These are phyloP conservation scores for Forbesichthys agassizii DNA, from an alignment of 2,113 vertebrate species.

Conservation along the genomic window DNA sequence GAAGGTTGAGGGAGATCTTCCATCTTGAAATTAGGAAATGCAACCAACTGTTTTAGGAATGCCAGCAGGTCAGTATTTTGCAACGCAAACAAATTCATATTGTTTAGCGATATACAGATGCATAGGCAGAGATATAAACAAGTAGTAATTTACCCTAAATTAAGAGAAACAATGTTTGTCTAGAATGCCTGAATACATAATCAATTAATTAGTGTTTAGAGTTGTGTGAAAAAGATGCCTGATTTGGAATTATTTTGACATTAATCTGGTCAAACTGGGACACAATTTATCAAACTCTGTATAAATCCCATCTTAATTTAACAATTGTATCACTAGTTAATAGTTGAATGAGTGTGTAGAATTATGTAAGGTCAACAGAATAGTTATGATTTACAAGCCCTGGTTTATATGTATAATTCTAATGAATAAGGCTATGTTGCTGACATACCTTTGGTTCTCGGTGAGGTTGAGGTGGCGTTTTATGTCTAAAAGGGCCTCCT, in stretches of 20 bases:
- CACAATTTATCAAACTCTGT: slow-evolving; percentile 9
- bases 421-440: not conserved
- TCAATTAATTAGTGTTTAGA: slow-evolving; percentile 38
- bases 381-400: no score
- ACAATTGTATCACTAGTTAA: not conserved
- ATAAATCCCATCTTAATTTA: not conserved
- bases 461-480: slow-evolving; percentile 96
- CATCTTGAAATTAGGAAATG: not conserved
- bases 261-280: slow-evolving; percentile 21
- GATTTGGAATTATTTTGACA: slow-evolving; percentile 23
- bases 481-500: slow-evolving; percentile 94
- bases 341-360: no score
- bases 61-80: no score
- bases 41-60: not conserved
- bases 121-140: no score
- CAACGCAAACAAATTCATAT: not conserved
- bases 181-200: slow-evolving; percentile 39
- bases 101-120: not conserved
- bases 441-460: slow-evolving; percentile 87
- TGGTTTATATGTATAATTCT: no score
- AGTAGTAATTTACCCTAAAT: not conserved
- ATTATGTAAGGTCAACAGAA: no score
- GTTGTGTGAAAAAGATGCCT: slow-evolving; percentile 20
- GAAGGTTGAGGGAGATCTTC: not conserved
- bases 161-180: slow-evolving; percentile 47